Evolutionary conservation across 1,140 invertebrate genomes (phyloP), one percentile per base, ranked within the genome.

Genomic region (Sminthurides bifidus): DNA sequence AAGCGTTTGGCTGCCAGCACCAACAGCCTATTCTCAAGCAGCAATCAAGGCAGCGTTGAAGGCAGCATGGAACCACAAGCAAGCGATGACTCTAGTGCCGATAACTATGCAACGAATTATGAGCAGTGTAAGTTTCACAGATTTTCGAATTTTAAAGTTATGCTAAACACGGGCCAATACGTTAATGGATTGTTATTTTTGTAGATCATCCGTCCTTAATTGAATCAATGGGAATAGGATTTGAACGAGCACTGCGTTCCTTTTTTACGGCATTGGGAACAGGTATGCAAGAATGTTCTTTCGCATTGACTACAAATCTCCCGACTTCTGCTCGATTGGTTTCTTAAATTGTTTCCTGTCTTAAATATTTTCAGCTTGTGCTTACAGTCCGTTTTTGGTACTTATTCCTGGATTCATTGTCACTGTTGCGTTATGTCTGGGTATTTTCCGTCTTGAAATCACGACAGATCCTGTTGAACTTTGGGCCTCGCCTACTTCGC

Each of bases 401-500:
- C 41, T 66, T 8, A 24, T 64, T 1, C 59, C 61, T 1, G 56
- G 59, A 17, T 45, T 64, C 41, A 14, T 59, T 6, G 26, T 64
- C 2, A 59, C 70, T 43, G 57, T 77, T 24, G 75, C 69, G 0
- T 69, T 87, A 40, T 71, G 75, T 2, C 78, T 76, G 57, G 91
- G 91, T 23, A 72, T 83, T 17, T 49, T 70, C 0, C 73, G 73
- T 50, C 73, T 91, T 29, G 69, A 78, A 48, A 73, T 93, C 0
- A 88, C 81, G 2, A 83, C 87, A 0, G 80, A 92, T 69, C 91
- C 92, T 0, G 81, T 93, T 0, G 82, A 92, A 67, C 74, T 95
- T 37, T 95, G 92, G 92, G 87, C 90, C 2, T 73, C 85, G 0
- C 80, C 84, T 4, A 68, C 72, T 17, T 88, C 85, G 64, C 70